phyloP scores from a whole-genome alignment of 2,113 vertebrate genomes.

The Nycticorax nycticorax region DNA sequence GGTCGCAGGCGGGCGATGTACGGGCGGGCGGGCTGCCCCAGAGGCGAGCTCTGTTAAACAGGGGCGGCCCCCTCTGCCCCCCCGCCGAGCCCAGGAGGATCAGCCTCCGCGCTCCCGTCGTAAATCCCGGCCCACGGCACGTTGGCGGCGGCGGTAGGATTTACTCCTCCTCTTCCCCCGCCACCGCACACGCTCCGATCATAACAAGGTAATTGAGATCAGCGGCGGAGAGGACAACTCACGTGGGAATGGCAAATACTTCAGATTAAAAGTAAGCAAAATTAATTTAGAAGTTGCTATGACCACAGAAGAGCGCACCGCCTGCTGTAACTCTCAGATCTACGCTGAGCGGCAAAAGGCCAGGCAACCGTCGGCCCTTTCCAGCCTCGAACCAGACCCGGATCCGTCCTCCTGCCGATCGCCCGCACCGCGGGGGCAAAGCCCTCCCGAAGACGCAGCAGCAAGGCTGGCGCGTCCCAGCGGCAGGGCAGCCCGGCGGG shows the following conservation, averaged over 20 bases:
- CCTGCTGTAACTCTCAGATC: not conserved
- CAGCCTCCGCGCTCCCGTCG: not conserved
- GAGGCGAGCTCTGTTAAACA: rapidly evolving
- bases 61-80: rapidly evolving
- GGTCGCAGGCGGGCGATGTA: rapidly evolving
- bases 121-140: not conserved
- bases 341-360: not conserved
- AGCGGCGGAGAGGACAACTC: not conserved
- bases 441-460: no score
- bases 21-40: rapidly evolving
- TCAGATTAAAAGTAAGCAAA: conserved; percentile 19
- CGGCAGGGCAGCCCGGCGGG: no score
- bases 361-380: not conserved
- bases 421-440: no score
- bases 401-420: no score
- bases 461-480: no score
- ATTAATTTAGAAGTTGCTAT: not conserved
- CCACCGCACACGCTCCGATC: not conserved
- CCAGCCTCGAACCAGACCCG: not conserved
- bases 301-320: not conserved
- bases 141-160: not conserved
- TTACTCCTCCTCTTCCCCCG: not conserved
- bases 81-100: not conserved
- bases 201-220: not conserved
- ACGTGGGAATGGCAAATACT: not conserved